A percentile compares a stretch with the other conserved stretches of the same genome.
Conservation (phyloP, 1,140 invertebrate species). For the Chymomyza costata region DNA sequence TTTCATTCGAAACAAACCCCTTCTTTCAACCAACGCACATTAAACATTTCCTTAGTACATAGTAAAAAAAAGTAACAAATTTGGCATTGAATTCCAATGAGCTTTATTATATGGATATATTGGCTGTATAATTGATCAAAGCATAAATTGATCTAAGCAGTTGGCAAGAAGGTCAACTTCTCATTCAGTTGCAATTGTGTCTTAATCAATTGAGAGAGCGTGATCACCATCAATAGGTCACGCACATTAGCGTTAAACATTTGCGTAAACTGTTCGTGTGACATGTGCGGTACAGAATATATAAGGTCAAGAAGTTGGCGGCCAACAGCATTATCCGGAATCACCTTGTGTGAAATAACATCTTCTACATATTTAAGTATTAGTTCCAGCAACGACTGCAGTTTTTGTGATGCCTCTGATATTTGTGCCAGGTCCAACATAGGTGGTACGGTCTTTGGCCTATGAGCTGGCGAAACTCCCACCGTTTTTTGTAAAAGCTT, state of each 20-base stretch:
- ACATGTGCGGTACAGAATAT: conserved; percentile 92
- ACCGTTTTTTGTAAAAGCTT: conserved; percentile 87
- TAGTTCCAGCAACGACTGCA: conserved; percentile 86
- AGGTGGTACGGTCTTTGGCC: conserved; percentile 83
- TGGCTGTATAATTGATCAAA: too few species aligned
- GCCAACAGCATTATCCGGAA: conserved; percentile 88
- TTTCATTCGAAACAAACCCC: too few species aligned
- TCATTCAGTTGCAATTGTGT: conserved; percentile 96
- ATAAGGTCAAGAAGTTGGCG: conserved; percentile 91
- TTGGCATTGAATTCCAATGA: too few species aligned
- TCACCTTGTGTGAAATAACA: conserved; percentile 84
- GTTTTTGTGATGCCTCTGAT: conserved; percentile 85
- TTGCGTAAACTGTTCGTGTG: conserved; percentile 91
- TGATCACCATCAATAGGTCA: conserved; percentile 97
- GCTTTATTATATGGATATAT: too few species aligned
- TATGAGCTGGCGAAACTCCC: conserved; percentile 76
- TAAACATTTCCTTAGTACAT: too few species aligned
- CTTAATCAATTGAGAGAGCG: conserved; percentile 95
- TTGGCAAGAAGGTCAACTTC: conserved; percentile 89
- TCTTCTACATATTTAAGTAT: conserved; percentile 93
- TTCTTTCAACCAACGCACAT: too few species aligned
- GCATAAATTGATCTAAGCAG: conserved; percentile 46
- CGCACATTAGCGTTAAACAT: conserved; percentile 98
- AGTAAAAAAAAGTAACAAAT: too few species aligned
- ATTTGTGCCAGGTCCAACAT: conserved; percentile 91